Evolutionary conservation across 1,140 invertebrate genomes (phyloP), one percentile per base, ranked within the genome.

Genomic region (Reticulitermes speratus): DNA sequence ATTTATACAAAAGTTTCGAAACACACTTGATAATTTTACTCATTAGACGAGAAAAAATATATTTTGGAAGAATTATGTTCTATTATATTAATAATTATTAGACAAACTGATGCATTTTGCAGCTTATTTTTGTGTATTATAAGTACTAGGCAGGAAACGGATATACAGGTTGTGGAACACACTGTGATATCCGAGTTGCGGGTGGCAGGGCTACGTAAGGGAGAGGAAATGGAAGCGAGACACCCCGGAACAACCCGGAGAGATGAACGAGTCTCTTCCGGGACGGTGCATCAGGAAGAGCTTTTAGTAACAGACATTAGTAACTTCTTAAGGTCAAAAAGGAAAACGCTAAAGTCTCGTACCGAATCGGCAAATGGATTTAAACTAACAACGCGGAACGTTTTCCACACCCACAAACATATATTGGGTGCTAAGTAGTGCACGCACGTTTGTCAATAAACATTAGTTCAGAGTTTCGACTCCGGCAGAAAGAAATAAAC

Each of bases 221-320:
- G 14, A 19, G 32, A 44, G 83, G 83, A 84, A 84, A 84, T 84
- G 83, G 83, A 84, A 25, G 44, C 8, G 38, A 44, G 32, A 32
- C 23, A 25, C 23, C 83, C 83, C 83, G 25, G 83, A 32, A 84
- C 23, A 25, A 52, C 23, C 25, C 83, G 32, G 32, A 30, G 83
- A 84, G 83, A 84, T 84, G 83, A 84, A 84, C 38, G 83, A 84
- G 83, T 44, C n/a, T 45, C 38, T 84, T 84, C 83, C 83, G 83
- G n/a, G 25, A 25, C 65, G 16, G 14, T 30, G 65, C 65, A 75
- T 84, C 48, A 52, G 83, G 21, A 52, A 52, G 14, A 32, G 83
- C 83, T 84, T 84, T 84, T 84, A 84, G 83, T 45, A 84, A 84
- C 83, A 84, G 44, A 84, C 83, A 84, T 84, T 84, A 84, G 83